phyloP scores from a whole-genome alignment of 2,797 vertebrate genomes.

The Nothura maculosa region DNA sequence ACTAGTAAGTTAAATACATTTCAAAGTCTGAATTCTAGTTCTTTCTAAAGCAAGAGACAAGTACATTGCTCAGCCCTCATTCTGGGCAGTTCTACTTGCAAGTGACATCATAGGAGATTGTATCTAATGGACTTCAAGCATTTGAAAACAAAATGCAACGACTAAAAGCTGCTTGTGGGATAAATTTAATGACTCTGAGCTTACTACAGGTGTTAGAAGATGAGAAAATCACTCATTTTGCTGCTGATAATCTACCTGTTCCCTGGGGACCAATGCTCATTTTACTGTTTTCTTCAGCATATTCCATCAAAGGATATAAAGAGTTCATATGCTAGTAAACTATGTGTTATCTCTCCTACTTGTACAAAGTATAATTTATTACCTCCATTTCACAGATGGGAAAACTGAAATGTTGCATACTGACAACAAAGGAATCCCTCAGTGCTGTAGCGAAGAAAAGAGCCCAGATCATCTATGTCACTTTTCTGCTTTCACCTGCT shows the following conservation, averaged over 20 bases:
- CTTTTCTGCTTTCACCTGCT: neutral
- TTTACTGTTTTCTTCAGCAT: neutral
- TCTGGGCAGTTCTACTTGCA: neutral
- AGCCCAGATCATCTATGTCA: neutral
- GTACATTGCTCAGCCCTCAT: neutral
- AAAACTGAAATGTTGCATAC: neutral
- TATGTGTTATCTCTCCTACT: neutral
- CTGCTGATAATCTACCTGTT: neutral
- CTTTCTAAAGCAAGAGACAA: neutral
- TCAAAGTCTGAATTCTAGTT: neutral
- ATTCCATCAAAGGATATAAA: neutral
- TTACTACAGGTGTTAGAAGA: neutral
- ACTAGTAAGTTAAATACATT: neutral
- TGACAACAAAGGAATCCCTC: neutral
- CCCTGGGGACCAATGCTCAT: neutral
- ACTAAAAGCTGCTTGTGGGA: neutral
- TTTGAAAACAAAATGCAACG: neutral
- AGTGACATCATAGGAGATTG: fast-evolving
- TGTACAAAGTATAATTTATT: neutral
- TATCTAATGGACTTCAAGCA: neutral
- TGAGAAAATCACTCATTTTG: neutral
- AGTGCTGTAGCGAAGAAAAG: neutral
- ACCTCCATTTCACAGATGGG: neutral
- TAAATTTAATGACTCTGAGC: neutral
- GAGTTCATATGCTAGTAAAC: neutral